Conservation (phyloP, 2,888 invertebrate genomes). For the Aspidiotus rigidus region DNA sequence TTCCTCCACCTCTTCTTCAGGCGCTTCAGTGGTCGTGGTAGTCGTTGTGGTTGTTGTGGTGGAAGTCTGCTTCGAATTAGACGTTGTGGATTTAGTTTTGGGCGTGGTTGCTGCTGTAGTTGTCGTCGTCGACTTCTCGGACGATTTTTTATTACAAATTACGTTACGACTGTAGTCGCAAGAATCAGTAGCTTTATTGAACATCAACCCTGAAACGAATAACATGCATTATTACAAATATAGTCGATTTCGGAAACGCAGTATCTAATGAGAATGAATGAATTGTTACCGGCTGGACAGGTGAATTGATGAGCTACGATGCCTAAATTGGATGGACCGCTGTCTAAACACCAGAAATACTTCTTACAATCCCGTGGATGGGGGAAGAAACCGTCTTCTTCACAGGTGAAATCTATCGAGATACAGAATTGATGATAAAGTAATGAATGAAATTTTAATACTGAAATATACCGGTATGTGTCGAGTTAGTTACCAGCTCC, state of each 20-base stretch:
- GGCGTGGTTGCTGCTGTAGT: slow-evolving; percentile 42
- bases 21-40: slow-evolving; percentile 39
- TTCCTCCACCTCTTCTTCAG: slow-evolving; percentile 41
- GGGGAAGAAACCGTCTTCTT: slow-evolving; percentile 84
- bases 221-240: not conserved
- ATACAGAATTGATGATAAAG: too few species aligned
- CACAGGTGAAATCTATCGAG: slow-evolving; percentile 71
- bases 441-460: not conserved
- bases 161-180: slow-evolving; percentile 88
- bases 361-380: slow-evolving; percentile 89
- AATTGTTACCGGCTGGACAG: slow-evolving; percentile 68
- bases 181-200: slow-evolving; percentile 83
- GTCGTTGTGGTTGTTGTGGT: slow-evolving; percentile 42
- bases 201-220: slow-evolving; percentile 61
- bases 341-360: slow-evolving; percentile 89
- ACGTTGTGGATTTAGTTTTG: slow-evolving; percentile 44
- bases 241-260: not conserved
- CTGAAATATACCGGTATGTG: slow-evolving; percentile 10
- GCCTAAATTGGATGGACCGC: slow-evolving; percentile 77
- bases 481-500: slow-evolving; percentile 55
- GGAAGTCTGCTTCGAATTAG: slow-evolving; percentile 47
- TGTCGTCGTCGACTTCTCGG: slow-evolving; percentile 46
- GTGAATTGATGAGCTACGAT: slow-evolving; percentile 88
- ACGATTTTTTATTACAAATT: slow-evolving; percentile 58
- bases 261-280: not conserved